Conservation (phyloP, 2,113 vertebrate genomes). For the Motacilla tschutschensis region DNA sequence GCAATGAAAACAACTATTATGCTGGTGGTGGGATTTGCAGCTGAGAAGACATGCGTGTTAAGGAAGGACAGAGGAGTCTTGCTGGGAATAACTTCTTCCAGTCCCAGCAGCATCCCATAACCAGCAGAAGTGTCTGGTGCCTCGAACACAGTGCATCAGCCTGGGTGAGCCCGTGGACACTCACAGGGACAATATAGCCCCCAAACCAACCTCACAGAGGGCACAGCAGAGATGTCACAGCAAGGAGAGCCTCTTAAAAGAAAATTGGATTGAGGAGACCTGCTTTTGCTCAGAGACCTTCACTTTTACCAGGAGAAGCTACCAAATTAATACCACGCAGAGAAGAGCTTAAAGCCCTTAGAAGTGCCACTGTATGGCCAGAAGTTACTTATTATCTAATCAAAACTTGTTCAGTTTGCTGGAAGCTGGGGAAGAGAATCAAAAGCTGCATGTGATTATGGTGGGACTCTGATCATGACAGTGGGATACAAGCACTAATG, state of each 20-base stretch:
- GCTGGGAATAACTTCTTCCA: neutral
- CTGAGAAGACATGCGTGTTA: neutral
- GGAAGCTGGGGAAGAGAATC: neutral
- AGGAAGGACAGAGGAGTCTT: neutral
- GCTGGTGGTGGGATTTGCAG: neutral
- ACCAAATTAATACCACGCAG: neutral
- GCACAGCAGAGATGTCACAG: neutral
- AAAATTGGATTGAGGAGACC: neutral
- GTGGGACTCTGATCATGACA: rapidly evolving
- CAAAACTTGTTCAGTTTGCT: neutral
- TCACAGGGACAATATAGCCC: neutral
- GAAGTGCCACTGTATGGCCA: too few relatives aligned
- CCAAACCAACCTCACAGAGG: neutral
- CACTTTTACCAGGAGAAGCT: neutral
- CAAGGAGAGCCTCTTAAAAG: neutral
- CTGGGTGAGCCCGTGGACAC: rapidly evolving
- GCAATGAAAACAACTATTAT: conserved; percentile 25
- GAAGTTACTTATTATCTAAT: neutral
- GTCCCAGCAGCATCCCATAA: neutral
- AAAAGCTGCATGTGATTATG: neutral
- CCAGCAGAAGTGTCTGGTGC: neutral
- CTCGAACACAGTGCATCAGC: neutral
- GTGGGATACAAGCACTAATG: neutral
- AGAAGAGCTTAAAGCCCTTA: neutral
- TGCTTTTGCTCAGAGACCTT: neutral